These are phyloP conservation scores for Taphrorychus bicolor DNA, from an alignment of 2,888 invertebrate species.

Conservation along the genomic window DNA sequence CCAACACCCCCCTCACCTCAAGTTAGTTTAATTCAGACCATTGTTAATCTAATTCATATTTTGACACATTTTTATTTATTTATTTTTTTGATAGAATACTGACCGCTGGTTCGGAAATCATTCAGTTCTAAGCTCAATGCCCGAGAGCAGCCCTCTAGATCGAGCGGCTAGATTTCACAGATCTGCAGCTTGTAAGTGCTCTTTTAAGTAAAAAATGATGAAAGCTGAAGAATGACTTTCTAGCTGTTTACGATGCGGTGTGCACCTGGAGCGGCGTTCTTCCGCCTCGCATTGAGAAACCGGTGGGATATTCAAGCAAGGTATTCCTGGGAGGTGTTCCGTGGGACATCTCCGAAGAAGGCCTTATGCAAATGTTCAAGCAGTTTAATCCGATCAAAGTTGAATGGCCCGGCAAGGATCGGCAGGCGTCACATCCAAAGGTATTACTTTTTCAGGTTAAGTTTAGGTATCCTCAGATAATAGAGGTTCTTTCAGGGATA, in stretches of 20 bases:
- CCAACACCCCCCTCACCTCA: too few relatives aligned
- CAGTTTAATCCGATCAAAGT: conserved; percentile 87
- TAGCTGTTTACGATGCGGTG: conserved; percentile 72
- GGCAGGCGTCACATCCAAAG: conserved; percentile 75
- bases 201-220: neutral
- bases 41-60: too few relatives aligned
- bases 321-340: conserved; percentile 85
- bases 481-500: conserved; percentile 73
- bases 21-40: too few relatives aligned
- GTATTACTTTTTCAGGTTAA: conserved; percentile 7
- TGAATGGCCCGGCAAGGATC: conserved; percentile 94
- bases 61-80: too few relatives aligned
- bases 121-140: conserved; percentile 26
- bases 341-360: conserved; percentile 93
- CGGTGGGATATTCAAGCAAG: conserved; percentile 86
- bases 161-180: conserved; percentile 71
- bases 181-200: conserved; percentile 68
- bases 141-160: conserved; percentile 62
- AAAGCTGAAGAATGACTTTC: conserved; percentile 13
- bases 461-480: too few relatives aligned
- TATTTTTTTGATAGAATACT: neutral
- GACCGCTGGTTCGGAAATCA: conserved; percentile 24
- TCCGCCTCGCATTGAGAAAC: conserved; percentile 77
- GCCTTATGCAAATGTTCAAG: conserved; percentile 82
- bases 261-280: conserved; percentile 89